Conservation (phyloP, 1,140 invertebrate species). For the Drosophila truncata region DNA sequence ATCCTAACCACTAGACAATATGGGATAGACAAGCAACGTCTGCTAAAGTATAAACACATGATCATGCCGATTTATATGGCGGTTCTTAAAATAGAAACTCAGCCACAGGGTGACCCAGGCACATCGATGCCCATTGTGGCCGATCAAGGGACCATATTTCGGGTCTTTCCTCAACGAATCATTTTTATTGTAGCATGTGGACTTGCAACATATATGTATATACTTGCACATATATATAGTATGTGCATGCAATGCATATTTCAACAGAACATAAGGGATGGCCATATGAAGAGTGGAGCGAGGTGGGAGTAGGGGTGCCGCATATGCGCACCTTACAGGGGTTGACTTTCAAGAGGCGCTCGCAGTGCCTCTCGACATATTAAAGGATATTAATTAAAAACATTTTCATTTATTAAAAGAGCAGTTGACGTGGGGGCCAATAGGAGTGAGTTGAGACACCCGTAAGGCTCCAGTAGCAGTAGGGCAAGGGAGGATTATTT, state of each 20-base stretch:
- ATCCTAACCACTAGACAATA: conserved; percentile 93
- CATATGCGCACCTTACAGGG: conserved; percentile 14
- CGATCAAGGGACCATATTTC: not conserved
- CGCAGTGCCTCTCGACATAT: conserved; percentile 69
- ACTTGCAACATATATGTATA: not conserved
- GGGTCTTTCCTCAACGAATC: not conserved
- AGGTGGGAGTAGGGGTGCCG: not conserved
- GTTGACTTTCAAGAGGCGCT: conserved; percentile 26
- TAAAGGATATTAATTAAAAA: conserved; percentile 82
- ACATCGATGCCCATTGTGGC: not conserved
- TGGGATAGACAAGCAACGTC: conserved; percentile 71
- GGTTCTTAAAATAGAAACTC: conserved; percentile 12
- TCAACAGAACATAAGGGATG: conserved; percentile 24
- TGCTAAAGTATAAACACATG: not conserved
- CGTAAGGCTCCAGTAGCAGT: not conserved
- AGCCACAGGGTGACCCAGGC: conserved; percentile 10
- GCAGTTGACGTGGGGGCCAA: conserved; percentile 24
- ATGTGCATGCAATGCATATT: conserved; percentile 48
- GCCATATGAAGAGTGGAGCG: not conserved
- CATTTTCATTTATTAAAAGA: conserved; percentile 80
- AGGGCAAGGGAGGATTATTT: not conserved
- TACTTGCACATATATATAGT: too few species aligned
- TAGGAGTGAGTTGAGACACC: not conserved
- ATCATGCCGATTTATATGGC: not conserved
- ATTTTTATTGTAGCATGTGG: not conserved